These are phyloP conservation scores for Xyliphius kryptos DNA, from an alignment of 2,113 vertebrate genomes.

Conservation along the genomic window DNA sequence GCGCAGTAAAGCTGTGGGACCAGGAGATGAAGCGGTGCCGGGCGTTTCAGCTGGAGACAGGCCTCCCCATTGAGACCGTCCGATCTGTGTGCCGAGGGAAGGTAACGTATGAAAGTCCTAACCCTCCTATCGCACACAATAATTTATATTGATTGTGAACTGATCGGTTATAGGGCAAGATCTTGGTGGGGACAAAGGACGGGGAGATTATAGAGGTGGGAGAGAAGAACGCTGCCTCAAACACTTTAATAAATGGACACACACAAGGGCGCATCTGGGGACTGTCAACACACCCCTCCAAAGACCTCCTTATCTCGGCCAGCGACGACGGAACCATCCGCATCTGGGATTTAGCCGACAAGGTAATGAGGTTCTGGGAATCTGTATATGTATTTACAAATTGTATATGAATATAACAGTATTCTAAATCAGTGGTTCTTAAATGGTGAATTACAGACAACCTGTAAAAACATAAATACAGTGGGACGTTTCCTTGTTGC, in stretches of 20 bases:
- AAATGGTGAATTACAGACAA: too few species aligned
- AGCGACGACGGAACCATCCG: constrained; percentile 89
- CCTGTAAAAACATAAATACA: too few species aligned
- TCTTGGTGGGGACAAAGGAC: constrained; percentile 94
- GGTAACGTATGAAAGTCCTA: too few species aligned
- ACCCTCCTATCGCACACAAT: too few species aligned
- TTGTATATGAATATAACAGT: too few species aligned
- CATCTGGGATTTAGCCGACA: constrained; percentile 93
- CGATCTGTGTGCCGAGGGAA: constrained; percentile 92
- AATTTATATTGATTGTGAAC: too few species aligned
- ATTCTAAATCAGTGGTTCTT: too few species aligned
- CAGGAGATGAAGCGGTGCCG: constrained; percentile 97
- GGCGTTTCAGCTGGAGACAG: constrained; percentile 92
- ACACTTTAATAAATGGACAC: constrained; percentile 91
- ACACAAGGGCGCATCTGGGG: constrained; percentile 96
- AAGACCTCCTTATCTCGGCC: constrained; percentile 90
- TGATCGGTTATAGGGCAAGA: constrained; percentile 83
- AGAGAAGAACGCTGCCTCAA: constrained; percentile 95
- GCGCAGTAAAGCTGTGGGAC: constrained; percentile 95
- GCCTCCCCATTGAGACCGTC: constrained; percentile 85
- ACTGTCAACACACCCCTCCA: constrained; percentile 83
- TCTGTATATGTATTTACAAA: too few species aligned
- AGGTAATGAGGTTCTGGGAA: constrained; percentile 61
- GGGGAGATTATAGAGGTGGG: constrained; percentile 97
- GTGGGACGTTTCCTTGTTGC: too few species aligned